Evolutionary conservation across 2,888 invertebrate genomes (phyloP), one percentile per base, ranked within the genome.

Genomic region (Macrostomum cliftonense): DNA sequence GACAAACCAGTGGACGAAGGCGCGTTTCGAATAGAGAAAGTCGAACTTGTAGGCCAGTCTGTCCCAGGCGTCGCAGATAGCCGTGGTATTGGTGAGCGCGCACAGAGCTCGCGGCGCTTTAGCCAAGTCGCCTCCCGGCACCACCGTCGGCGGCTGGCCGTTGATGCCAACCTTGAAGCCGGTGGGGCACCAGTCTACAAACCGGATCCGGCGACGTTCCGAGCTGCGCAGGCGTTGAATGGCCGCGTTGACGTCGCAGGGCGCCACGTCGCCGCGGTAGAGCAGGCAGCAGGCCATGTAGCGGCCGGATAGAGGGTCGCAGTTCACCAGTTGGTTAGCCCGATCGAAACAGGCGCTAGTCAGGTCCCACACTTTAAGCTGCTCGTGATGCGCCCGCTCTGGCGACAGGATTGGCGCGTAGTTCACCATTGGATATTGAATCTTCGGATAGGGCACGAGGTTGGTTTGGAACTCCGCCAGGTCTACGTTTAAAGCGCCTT

Each of bases 121-220:
- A 17, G 72, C 71, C 54, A 85, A 81, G 56, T 88, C 87, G 21
- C 87, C 87, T 7, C 86, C 86, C 12, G 88, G 88, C 46, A 89
- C 87, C 19, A 85, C 86, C 7, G 57, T 53, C 14, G 57, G 52
- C 37, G 54, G 52, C 54, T 68, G 86, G 75, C 86, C 86, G 76
- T 86, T 87, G 75, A 82, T 81, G 54, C 81, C 81, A 46, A 75
- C 73, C 61, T 65, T 49, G 7, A 53, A 51, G 9, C 55, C 55
- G 1, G 81, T 80, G 2, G 82, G 82, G 59, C 79, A 79, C 55
- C 54, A 56, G 37, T 56, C 56, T 12, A 57, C 56, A 47, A 58
- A 60, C 37, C 58, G 61, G 39, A 59, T 55, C 1, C 52, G 50
- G 12, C 56, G 38, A 42, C 55, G 61, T 36, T 53, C 62, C 5